Base-by-base conservation (phyloP, 2,113 vertebrate species). In the Spizaetus ornatus region DNA sequence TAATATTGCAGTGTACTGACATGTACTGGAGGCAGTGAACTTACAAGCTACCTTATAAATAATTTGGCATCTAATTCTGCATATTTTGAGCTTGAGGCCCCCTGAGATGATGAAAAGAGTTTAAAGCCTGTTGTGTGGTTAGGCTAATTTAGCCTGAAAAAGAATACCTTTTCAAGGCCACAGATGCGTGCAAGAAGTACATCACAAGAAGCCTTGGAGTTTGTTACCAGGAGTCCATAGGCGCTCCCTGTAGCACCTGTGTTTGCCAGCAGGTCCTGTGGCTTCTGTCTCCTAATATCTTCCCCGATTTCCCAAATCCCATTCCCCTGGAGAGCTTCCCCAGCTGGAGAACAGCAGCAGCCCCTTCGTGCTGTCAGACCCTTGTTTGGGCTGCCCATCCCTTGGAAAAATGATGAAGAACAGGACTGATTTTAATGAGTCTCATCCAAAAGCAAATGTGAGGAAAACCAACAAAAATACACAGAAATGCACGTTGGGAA, bases 201-300 rank as follows among this genome's bases (percentile, higher is more conserved):
- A 55, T 74, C 69, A 40, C 78, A 81, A 61, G 48, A 82, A 94
- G 55, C 69, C 71, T 82, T 79, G 95, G 94, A 95, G 96, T 97
- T 96, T 95, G 91, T 95, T 98, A 98, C 86, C 71, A 91, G 95
- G 92, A 96, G 88, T 96, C 93, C 45, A 90, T 96, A 91, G 95
- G 96, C 90, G 82, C 97, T 98, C 98, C 89, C 93, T 98, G 97
- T 97, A 76, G 96, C 97, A 97, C 96, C 98, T 97, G 77, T 97
- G 97, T 98, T 98, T 98, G 98, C 55, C 97, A 96, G 97, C 97
- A 98, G 97, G 96, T 98, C 98, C 97, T 97, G 98, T 93, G 92
- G 96, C 98, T 98, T 97, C 98, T 97, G 88, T 95, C 93, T 94
- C 96, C 97, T 98, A 95, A 40, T 58, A 67, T 25, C 31, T 36